Conservation (phyloP, 2,888 invertebrate species). For the Chironomus tentans region DNA sequence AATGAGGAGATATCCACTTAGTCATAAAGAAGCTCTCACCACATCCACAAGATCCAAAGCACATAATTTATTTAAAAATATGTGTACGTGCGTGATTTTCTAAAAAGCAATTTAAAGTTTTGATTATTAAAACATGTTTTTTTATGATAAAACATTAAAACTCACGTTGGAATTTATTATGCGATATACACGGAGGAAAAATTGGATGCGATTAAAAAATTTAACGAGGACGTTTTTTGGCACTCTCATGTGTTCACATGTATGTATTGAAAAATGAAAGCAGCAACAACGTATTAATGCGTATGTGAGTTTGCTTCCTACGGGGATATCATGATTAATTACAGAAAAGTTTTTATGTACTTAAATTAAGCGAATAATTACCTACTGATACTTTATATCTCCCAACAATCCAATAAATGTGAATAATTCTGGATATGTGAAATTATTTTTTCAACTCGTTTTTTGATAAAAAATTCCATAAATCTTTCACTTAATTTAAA, state of each 20-base stretch:
- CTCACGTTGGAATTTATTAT: neutral
- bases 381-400: neutral
- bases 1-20: too few relatives aligned
- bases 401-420: neutral
- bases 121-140: conserved; percentile 26
- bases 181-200: neutral
- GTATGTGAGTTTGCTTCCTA: neutral
- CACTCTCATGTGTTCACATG: too few relatives aligned
- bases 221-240: neutral
- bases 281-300: neutral
- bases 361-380: conserved; percentile 24
- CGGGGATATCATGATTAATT: conserved; percentile 22
- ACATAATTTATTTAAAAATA: conserved; percentile 25
- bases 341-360: conserved; percentile 17
- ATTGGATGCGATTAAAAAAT: conserved; percentile 18
- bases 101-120: conserved; percentile 26
- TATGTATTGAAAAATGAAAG: neutral
- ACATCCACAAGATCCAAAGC: neutral
- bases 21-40: too few relatives aligned
- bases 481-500: too few relatives aligned
- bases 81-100: conserved; percentile 23
- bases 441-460: neutral
- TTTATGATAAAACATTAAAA: neutral
- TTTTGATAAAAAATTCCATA: neutral
- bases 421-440: neutral